A percentile compares a stretch with the other conserved stretches of the same genome.
phyloP scores from a whole-genome alignment of 1,140 invertebrate genomes.

The Steinernema feltiae region DNA sequence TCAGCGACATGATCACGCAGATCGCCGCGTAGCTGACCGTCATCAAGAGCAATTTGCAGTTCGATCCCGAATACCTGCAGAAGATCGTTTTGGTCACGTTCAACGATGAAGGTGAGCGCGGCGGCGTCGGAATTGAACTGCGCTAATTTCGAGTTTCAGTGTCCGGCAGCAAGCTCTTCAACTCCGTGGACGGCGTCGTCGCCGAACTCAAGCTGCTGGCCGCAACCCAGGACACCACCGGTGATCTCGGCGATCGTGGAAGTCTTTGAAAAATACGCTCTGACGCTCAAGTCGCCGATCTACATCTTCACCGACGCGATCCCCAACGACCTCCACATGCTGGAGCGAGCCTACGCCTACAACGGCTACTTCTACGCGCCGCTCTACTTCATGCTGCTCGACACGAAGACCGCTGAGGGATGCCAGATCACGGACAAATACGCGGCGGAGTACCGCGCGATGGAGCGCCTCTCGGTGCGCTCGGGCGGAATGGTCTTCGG shows the following conservation, averaged over 20 bases:
- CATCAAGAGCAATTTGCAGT: neutral
- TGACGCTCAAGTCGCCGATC: constrained; percentile 17
- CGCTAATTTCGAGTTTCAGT: neutral
- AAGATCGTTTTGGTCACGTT: constrained; percentile 29
- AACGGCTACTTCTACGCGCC: neutral
- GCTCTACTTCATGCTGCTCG: neutral
- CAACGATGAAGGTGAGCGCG: constrained; percentile 28
- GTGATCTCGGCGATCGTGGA: constrained; percentile 24
- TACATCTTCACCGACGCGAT: constrained; percentile 38
- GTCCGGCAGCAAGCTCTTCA: neutral
- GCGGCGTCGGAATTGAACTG: neutral
- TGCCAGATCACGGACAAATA: neutral
- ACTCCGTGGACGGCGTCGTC: neutral
- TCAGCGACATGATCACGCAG: constrained; percentile 24
- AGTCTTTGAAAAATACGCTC: constrained; percentile 9
- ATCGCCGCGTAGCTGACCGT: constrained; percentile 13
- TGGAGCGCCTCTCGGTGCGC: neutral
- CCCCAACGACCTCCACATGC: constrained; percentile 21
- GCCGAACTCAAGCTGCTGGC: neutral
- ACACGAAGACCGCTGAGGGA: neutral
- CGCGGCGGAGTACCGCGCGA: neutral
- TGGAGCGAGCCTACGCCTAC: constrained; percentile 11
- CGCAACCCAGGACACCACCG: neutral
- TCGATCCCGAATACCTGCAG: constrained; percentile 22
- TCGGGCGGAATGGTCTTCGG: neutral